Base-by-base conservation (phyloP, 64 coral and sea anemone species). In the Platygyra sinensis region DNA sequence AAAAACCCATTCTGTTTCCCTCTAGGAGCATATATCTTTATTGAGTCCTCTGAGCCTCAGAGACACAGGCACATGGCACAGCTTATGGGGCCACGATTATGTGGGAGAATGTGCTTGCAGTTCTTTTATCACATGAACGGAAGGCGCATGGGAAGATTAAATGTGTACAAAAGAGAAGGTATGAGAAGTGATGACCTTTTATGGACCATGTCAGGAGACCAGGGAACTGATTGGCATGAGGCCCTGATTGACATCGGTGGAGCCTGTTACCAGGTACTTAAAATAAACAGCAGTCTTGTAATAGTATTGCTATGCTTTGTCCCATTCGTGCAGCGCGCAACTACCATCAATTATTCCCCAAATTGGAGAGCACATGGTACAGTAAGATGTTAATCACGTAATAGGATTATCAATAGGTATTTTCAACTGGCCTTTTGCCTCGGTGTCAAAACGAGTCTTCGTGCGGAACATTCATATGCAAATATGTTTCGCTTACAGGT, bases 91-190 rank as follows among this genome's bases (percentile, higher is more conserved):
- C 95, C 95, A 8, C 88, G 95, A 10, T 36, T 96, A 42, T 96
- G 95, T 69, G 95, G 88, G 6, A 78, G 67, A 55, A 87, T 93
- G 39, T 96, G 95, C 32, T 20, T 96, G 30, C 91, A 94, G 77
- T 87, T 96, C 11, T 96, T 87, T 30, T 96, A 96, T 59, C 84
- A 81, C 32, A 90, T 96, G 91, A 83, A 96, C 19, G 95, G 95
- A 32, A 9, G 22, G 0, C 20, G 87, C 10, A 88, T 94, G 27
- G 95, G 95, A 1, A 74, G 12, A 13, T 33, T 96, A 18, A 91
- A 82, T 88, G 75, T 96, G 36, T 96, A 96, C 83, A 88, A 94
- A 75, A 79, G 92, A 52, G 80, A 86, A 30, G 95, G 95, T 6
- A 33, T 93, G 65, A 17, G 33, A 31, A 83, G 55, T 30, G 88